Percentiles rank a stretch among this genome's conserved stretches.
Conservation (phyloP, 2,113 vertebrate species). For the Colaptes auratus region DNA sequence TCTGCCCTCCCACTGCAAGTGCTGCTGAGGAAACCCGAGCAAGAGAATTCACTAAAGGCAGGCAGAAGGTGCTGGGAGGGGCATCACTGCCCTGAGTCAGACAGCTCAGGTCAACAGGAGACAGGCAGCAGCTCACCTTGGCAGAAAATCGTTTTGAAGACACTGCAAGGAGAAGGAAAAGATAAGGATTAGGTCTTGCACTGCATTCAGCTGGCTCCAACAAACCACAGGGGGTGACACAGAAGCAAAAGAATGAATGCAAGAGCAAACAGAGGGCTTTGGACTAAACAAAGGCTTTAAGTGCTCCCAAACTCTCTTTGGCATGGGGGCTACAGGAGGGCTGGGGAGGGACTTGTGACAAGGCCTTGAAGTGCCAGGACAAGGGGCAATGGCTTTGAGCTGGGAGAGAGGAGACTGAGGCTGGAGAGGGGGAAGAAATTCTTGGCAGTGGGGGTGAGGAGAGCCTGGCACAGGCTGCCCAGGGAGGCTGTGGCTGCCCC, state of each 20-base stretch:
- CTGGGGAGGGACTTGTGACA: no score
- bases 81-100: background rate
- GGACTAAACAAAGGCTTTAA: background rate
- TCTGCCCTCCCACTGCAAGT: background rate
- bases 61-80: background rate
- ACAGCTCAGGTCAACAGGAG: background rate
- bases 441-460: no score
- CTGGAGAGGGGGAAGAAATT: no score
- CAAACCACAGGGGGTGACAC: background rate
- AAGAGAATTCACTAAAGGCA: background rate
- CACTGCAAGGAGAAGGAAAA: slow-evolving; percentile 79
- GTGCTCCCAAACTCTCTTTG: background rate
- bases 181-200: background rate
- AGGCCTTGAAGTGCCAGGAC: no score
- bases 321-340: background rate
- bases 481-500: no score
- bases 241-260: background rate
- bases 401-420: no score
- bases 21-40: background rate
- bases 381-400: no score
- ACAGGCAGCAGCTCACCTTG: slow-evolving; percentile 83
- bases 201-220: no score
- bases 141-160: slow-evolving; percentile 96
- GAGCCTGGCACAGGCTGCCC: no score
- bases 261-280: background rate